Evolutionary conservation across 2,113 vertebrate genomes (phyloP).

Genomic region (Marmota flaviventris): DNA sequence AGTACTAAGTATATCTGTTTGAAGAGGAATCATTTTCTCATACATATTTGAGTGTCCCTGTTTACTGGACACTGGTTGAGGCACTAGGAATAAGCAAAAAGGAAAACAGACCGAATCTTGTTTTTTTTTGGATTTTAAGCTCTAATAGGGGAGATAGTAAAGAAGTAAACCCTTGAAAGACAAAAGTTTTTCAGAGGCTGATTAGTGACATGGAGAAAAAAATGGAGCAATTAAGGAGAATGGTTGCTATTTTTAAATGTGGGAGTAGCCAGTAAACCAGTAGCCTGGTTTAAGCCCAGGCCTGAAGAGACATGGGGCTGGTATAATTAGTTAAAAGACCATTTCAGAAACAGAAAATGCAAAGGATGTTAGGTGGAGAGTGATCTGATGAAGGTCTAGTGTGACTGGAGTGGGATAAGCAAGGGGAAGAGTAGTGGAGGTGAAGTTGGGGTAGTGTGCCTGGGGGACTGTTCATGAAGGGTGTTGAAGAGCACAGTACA

Average conservation of each 20-base stretch:
- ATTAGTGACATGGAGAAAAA: neutral
- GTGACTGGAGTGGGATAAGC: neutral
- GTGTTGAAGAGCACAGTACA: neutral
- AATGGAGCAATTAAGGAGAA: neutral
- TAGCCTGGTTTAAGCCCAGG: neutral
- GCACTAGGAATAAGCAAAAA: neutral
- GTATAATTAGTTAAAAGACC: neutral
- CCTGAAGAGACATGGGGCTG: neutral
- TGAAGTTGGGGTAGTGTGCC: neutral
- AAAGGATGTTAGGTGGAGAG: neutral
- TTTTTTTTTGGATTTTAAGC: slow-evolving; percentile 15
- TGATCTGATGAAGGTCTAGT: neutral
- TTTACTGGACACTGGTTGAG: neutral
- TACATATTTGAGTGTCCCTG: slow-evolving; percentile 9
- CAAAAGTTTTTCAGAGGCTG: neutral
- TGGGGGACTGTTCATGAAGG: neutral
- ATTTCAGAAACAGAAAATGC: neutral
- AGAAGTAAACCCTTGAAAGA: neutral
- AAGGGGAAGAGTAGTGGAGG: neutral
- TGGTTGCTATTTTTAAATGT: neutral
- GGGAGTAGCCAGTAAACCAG: neutral
- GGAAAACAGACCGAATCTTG: slow-evolving; percentile 4
- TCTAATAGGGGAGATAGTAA: neutral
- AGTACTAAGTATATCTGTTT: neutral
- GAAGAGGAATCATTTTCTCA: slow-evolving; percentile 34